These are phyloP conservation scores for Leptopilina clavipes DNA, from an alignment of 1,140 invertebrate genomes.

Conservation along the genomic window DNA sequence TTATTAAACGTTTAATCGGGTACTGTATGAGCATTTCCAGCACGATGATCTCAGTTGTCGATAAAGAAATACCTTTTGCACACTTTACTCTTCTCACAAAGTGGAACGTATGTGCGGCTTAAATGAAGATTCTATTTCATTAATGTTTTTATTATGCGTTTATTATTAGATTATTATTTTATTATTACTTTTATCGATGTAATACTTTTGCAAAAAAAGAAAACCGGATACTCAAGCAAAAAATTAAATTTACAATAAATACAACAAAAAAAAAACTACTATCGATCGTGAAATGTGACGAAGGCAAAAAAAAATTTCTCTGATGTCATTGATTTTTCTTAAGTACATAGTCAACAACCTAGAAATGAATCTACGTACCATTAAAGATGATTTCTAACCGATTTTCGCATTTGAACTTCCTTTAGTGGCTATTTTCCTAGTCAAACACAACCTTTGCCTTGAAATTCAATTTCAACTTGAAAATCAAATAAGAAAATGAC, in stretches of 20 bases:
- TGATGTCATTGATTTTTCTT: too few relatives aligned
- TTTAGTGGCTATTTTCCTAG: not conserved
- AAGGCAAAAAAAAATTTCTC: not conserved
- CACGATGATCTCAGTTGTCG: constrained; percentile 8
- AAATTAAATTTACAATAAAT: not conserved
- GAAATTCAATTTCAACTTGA: constrained; percentile 16
- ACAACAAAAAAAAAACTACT: not conserved
- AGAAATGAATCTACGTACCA: not conserved
- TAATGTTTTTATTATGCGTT: not conserved
- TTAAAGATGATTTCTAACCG: not conserved
- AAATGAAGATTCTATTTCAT: not conserved
- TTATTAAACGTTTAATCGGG: constrained; percentile 8
- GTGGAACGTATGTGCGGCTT: not conserved
- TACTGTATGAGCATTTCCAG: not conserved
- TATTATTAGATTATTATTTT: not conserved
- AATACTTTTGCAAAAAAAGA: not conserved
- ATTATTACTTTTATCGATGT: not conserved
- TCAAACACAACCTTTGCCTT: not conserved
- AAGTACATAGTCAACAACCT: too few relatives aligned
- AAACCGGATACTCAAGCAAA: not conserved
- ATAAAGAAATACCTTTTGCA: constrained; percentile 14
- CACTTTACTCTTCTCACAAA: not conserved
- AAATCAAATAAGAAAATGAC: constrained; percentile 38
- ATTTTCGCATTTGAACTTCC: not conserved
- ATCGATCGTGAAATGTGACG: not conserved